Percentiles rank a stretch among this genome's conserved stretches.
phyloP scores from a whole-genome alignment of 2,888 invertebrate genomes.

The Cephus runcator region DNA sequence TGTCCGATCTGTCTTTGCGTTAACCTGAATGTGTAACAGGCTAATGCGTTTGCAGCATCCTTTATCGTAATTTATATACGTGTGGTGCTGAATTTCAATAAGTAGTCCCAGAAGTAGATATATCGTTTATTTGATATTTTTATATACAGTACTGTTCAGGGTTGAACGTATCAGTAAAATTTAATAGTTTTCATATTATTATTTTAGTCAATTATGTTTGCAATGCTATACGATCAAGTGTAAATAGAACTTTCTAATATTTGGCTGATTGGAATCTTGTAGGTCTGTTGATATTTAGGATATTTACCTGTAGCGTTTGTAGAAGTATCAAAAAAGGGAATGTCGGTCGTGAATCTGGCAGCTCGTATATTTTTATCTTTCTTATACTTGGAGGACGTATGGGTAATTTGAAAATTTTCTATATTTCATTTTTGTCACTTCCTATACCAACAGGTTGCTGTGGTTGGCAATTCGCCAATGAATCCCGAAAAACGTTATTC shows the following conservation, averaged over 20 bases:
- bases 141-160: background rate
- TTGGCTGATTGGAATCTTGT: background rate
- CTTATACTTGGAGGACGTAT: no score
- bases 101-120: background rate
- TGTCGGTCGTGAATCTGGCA: no score
- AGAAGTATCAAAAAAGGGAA: no score
- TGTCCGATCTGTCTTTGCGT: background rate
- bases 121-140: background rate
- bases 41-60: background rate
- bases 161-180: background rate
- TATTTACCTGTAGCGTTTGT: no score
- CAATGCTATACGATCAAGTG: background rate
- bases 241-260: background rate
- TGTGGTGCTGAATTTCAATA: background rate
- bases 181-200: background rate
- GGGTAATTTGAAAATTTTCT: no score
- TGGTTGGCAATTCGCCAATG: background rate
- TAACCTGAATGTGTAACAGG: background rate
- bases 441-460: background rate
- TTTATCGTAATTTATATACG: background rate
- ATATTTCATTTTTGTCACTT: background rate
- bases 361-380: no score
- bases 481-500: background rate
- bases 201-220: background rate
- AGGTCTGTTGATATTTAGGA: background rate